These are phyloP conservation scores for Sinohyriopsis cumingii DNA, from an alignment of 2,888 invertebrate species.

Conservation along the genomic window DNA sequence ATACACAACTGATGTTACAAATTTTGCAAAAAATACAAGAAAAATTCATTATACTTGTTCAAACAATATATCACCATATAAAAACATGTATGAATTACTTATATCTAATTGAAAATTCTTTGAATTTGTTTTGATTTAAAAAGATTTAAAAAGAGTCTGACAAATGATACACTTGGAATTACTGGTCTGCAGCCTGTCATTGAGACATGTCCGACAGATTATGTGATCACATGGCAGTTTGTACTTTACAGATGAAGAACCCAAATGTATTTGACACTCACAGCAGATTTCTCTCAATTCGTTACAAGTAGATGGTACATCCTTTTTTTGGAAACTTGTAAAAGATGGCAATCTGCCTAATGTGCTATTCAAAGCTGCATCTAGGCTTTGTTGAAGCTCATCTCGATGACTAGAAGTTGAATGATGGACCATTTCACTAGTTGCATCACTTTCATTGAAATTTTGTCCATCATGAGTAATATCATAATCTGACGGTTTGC, in stretches of 20 bases:
- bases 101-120: slow-evolving; percentile 12
- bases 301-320: neutral
- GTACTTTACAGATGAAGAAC: slow-evolving; percentile 24
- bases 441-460: neutral
- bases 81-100: too few relatives aligned
- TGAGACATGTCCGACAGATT: slow-evolving; percentile 39
- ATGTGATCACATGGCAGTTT: slow-evolving; percentile 41
- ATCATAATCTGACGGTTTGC: too few relatives aligned
- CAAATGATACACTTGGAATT: slow-evolving; percentile 11
- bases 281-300: neutral
- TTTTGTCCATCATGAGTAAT: neutral
- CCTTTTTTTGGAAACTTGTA: slow-evolving; percentile 12
- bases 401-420: slow-evolving; percentile 29
- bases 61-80: too few relatives aligned
- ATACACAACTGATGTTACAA: too few relatives aligned
- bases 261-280: slow-evolving; percentile 5
- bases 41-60: too few relatives aligned
- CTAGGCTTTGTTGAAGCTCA: slow-evolving; percentile 42
- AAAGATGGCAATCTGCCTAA: slow-evolving; percentile 50
- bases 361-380: slow-evolving; percentile 42
- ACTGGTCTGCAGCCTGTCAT: neutral
- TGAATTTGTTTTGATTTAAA: slow-evolving; percentile 12
- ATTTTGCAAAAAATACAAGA: too few relatives aligned
- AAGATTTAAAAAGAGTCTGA: slow-evolving; percentile 5
- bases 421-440: neutral